Evolutionary conservation across 1,140 invertebrate genomes (phyloP), one percentile per base, ranked within the genome.

Genomic region (Drosophila ogumai): DNA sequence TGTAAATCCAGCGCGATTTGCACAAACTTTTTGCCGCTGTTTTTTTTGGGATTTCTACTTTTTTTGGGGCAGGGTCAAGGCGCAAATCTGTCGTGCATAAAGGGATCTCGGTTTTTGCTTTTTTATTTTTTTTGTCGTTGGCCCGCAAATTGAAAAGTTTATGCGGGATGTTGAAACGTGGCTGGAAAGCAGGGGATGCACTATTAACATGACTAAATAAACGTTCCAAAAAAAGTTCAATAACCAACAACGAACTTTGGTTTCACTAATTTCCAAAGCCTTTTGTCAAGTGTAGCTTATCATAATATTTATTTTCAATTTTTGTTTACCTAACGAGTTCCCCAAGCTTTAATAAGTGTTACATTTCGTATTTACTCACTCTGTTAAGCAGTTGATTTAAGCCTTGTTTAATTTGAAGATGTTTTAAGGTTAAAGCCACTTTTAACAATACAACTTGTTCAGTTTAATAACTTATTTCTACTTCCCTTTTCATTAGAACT

Each of bases 71-170:
- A 36, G 71, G 82, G 82, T 87, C 78, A 76, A 87, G 82, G 79
- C 79, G 75, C 67, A 82, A 79, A 88, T 88, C 82, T 80, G 75
- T 59, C 63, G 58, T 60, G 75, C 79, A 79, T 79, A 82, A 82
- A 85, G 65, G 73, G 72, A 87, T 65, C 52, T 71, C 17, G 67
- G 49, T 79, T 78, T 79, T 74, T 57, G 66, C 50, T 41, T 58
- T 31, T 54, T 46, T 22, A 19, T 58, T 25, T 66, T 46, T 50
- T 32, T 32, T 17, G 12, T 44, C 19, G 56, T 47, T 32, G 55
- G 47, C 41, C 55, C n/a, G 63, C 79, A 87, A 82, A 87, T 87
- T 88, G 82, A 87, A 87, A 88, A 80, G 82, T 87, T 87, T 65
- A 50, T 65, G 49, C 25, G 56, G 28, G 36, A 34, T 66, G 38